A percentile compares a stretch with the other conserved stretches of the same genome.
Evolutionary conservation across 2,113 vertebrate genomes (phyloP).

Genomic region (Chionodraco myersi): DNA sequence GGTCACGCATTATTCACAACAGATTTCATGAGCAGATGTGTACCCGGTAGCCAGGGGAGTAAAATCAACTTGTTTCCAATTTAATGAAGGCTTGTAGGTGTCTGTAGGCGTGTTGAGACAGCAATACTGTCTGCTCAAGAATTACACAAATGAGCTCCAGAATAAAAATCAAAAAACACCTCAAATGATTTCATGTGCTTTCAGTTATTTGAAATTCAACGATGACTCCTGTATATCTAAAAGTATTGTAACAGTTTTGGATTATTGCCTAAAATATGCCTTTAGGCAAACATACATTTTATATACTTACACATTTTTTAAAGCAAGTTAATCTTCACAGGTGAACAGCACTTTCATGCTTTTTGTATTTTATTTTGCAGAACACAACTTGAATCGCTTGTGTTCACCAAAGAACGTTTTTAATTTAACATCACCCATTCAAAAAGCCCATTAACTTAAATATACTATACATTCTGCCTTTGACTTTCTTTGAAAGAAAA

Average conservation of each 20-base stretch:
- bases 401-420: too few relatives aligned
- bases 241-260: neutral
- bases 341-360: too few relatives aligned
- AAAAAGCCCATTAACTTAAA: neutral
- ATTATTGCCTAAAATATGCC: neutral
- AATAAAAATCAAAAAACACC: neutral
- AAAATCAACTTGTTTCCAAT: constrained; percentile 2
- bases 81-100: neutral
- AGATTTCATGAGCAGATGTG: constrained; percentile 32
- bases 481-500: neutral
- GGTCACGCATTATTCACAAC: constrained; percentile 25
- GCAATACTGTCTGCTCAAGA: neutral
- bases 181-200: neutral
- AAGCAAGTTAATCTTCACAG: too few relatives aligned
- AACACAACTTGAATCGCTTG: too few relatives aligned
- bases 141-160: neutral
- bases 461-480: neutral
- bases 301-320: too few relatives aligned
- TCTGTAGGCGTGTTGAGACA: neutral
- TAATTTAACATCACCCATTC: too few relatives aligned
- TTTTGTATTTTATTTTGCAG: too few relatives aligned
- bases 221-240: neutral
- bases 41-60: constrained; percentile 5
- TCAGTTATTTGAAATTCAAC: neutral
- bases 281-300: neutral